phyloP scores from a whole-genome alignment of 2,797 vertebrate genomes.

The Tauraco hartlaubi region DNA sequence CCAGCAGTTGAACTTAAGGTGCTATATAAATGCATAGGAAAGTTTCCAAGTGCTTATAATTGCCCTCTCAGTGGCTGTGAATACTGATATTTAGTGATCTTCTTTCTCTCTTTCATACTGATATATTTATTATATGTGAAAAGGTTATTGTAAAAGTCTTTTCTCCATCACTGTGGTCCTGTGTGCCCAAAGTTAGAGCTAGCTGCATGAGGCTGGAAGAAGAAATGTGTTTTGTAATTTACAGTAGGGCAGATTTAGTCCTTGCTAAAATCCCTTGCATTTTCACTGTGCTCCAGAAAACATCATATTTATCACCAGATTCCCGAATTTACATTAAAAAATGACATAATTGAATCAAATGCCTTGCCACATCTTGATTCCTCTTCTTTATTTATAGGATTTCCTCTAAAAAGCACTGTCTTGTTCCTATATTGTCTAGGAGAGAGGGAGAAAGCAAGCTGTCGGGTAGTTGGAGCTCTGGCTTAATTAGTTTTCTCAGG shows the following conservation, averaged over 20 bases:
- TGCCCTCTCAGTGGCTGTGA: not conserved
- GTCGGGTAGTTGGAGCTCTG: not conserved
- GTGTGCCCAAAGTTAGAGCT: not conserved
- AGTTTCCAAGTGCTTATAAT: not conserved
- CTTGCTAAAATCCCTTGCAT: not conserved
- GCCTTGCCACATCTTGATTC: not conserved
- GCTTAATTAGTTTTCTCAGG: constrained; percentile 53
- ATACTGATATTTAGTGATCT: constrained; percentile 11
- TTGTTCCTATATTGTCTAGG: not conserved
- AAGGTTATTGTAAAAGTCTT: not conserved
- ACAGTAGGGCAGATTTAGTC: not conserved
- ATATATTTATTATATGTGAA: constrained; percentile 26
- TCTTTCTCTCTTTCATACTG: not conserved
- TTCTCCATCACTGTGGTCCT: not conserved
- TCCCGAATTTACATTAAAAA: not conserved
- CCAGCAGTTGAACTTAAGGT: constrained; percentile 22
- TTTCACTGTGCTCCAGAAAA: not conserved
- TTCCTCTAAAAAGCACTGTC: not conserved
- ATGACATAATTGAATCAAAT: not conserved
- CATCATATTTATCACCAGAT: not conserved
- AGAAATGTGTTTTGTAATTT: not conserved
- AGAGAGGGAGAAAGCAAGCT: not conserved
- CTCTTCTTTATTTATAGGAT: not conserved
- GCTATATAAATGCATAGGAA: constrained; percentile 37
- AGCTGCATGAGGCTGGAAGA: not conserved